Evolutionary conservation across 2,113 vertebrate species (phyloP).

Genomic region (Lutjanus erythropterus): DNA sequence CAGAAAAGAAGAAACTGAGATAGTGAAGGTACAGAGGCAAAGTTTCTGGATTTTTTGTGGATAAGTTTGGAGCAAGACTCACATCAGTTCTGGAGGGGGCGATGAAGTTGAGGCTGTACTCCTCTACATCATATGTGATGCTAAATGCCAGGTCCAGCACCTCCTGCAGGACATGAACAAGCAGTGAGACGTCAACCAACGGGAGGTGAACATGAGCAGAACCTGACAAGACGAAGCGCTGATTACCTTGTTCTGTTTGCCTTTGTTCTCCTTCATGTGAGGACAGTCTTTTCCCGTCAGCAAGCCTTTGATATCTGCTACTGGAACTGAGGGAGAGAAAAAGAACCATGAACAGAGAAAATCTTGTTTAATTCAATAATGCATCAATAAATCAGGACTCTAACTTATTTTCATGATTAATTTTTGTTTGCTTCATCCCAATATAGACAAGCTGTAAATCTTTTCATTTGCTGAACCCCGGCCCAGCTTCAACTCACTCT

Average conservation of each 20-base stretch:
- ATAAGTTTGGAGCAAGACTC: conserved; percentile 70
- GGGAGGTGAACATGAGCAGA: neutral
- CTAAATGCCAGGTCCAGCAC: conserved; percentile 94
- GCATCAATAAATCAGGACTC: neutral
- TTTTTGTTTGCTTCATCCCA: neutral
- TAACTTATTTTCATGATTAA: fast-evolving
- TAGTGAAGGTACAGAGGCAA: neutral
- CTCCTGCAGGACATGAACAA: conserved; percentile 83
- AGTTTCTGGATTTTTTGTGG: neutral
- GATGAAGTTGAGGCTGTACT: conserved; percentile 93
- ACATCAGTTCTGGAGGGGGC: conserved; percentile 93
- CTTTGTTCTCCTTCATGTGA: conserved; percentile 93
- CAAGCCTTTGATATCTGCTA: conserved; percentile 92
- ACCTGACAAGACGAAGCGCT: neutral
- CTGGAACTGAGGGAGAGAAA: conserved; percentile 86
- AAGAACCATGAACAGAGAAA: neutral
- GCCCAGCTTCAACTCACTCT: conserved; percentile 86
- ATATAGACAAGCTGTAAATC: neutral
- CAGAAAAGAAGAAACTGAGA: neutral
- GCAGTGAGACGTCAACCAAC: neutral
- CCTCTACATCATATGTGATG: conserved; percentile 91
- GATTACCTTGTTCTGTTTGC: conserved; percentile 96
- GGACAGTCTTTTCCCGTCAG: conserved; percentile 95
- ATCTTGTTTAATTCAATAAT: fast-evolving
- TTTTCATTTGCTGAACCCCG: neutral